Evolutionary conservation across 2,888 invertebrate species (phyloP), one percentile per base, ranked within the genome.

Genomic region (Troides helena): DNA sequence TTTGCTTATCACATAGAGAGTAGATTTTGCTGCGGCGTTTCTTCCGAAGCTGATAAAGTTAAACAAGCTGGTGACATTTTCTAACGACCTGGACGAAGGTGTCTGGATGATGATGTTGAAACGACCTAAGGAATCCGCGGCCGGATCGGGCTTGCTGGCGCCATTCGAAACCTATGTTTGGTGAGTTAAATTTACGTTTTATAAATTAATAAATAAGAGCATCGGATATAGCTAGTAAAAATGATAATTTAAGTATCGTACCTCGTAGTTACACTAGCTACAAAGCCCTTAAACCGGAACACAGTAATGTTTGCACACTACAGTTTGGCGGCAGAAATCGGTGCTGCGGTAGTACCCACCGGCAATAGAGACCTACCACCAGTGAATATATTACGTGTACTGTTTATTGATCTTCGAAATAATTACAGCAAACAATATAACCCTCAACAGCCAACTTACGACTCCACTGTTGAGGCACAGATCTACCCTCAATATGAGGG

Each of bases 101-200:
- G 94, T 95, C 76, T 96, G 97, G 95, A 95, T 95, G 67, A 96
- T 97, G 85, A 93, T 98, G 83, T 94, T 97, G 94, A 95, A 94
- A 81, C 93, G 98, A 67, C 97, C 97, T 0, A 93, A 93, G 53
- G 97, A 96, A 81, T 97, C 97, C 0, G 97, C 97, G 0, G 95
- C 95, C 2, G 97, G 97, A 0, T 96, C 97, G 0, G 97, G 97
- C 1, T 89, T 98, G 7, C 85, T 97, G 69, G 97, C 97, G 0
- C 97, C 97, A 0, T 98, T 97, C 77, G 95, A 96, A 72, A 91
- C 86, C 21, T 91, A 93, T 74, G 95, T 95, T 1, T 97, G 97
- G 97, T 92, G 73, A 80, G 81, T 71, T 17, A 39, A 23, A 56
- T 39, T 14, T 14, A 17, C 1, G 7, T 50, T 50, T 50, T 50